Evolutionary conservation across 2,888 invertebrate species (phyloP), one percentile per base, ranked within the genome.

Genomic region (Petrophora chlorosata): DNA sequence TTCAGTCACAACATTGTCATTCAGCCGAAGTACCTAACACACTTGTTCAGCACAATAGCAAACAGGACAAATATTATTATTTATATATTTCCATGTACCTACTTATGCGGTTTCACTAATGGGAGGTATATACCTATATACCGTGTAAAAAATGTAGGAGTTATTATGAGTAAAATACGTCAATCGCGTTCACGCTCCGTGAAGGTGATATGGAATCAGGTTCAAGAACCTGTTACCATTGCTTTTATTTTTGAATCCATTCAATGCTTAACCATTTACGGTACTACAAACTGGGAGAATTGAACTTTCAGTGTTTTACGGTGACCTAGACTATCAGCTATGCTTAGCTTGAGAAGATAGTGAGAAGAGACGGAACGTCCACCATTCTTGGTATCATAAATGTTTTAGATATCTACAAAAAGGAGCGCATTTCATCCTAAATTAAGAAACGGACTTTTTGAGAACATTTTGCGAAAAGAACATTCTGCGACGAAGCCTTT

Each of bases 181-280:
- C 54, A 53, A 51, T 52, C 32, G 53, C 36, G 52, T 15, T 49
- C 45, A 59, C 40, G 48, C 33, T 29, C 56, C 57, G 46, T 59
- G 56, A 62, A 62, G 59, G 59, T 62, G 56, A 59, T 34, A 48
- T 45, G 25, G 29, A 49, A 46, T 26, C 34, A 22, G 34, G 57
- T 59, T 56, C 46, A 59, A 56, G 49, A 52, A 57, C 55, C 59
- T 55, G 32, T 34, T 39, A 29, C 35, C 36, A 22, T 19, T 16
- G 34, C 23, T 17, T 36, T 42, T 44, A 29, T 29, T 30, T 32
- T 26, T 17, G 28, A 14, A n/a, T 32, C 23, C 4, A 19, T 8
- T 35, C 22, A 34, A 25, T 25, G 32, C 10, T 28, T 3, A 7
- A 28, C 5, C 12, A 19, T 19, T 1, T 5, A 7, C 4, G 4